Evolutionary conservation across 2,113 vertebrate genomes (phyloP).

Genomic region (Pituophis catenifer): DNA sequence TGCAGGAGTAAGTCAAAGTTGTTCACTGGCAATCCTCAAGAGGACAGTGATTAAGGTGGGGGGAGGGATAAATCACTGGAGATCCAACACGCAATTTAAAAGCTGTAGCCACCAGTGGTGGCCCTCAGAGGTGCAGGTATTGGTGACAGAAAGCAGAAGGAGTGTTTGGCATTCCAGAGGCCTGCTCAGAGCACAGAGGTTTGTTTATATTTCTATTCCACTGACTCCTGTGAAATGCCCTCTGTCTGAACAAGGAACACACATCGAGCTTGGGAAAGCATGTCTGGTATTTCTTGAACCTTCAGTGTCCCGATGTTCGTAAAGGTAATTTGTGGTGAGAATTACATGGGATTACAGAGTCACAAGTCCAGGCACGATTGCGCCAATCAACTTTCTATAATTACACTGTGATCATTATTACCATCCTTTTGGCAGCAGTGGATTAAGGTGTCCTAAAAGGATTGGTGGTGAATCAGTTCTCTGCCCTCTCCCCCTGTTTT

Average conservation of each 20-base stretch:
- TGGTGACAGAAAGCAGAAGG: slow-evolving; percentile 62
- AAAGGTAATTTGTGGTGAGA: slow-evolving; percentile 30
- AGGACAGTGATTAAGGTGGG: slow-evolving; percentile 51
- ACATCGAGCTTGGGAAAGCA: slow-evolving; percentile 47
- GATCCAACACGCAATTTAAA: slow-evolving; percentile 55
- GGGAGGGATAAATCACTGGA: slow-evolving; percentile 61
- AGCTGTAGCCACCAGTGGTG: slow-evolving; percentile 61
- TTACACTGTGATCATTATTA: background rate
- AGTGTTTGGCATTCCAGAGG: slow-evolving; percentile 63
- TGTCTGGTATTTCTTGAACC: slow-evolving; percentile 57
- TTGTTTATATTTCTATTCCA: slow-evolving; percentile 70
- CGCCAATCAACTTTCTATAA: background rate
- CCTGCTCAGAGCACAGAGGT: slow-evolving; percentile 30
- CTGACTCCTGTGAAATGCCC: slow-evolving; percentile 62
- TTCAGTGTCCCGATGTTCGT: background rate
- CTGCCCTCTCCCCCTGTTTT: background rate
- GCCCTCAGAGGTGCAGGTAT: slow-evolving; percentile 62
- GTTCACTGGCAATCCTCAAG: slow-evolving; percentile 56
- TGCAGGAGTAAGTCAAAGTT: background rate
- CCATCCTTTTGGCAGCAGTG: background rate
- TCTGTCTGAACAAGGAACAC: slow-evolving; percentile 61
- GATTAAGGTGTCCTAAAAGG: background rate
- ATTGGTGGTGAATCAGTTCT: background rate
- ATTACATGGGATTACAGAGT: slow-evolving; percentile 21
- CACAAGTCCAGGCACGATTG: slow-evolving; percentile 21